Conservation (phyloP, 1,140 invertebrate species). For the Yoshiicerus persimilis region DNA sequence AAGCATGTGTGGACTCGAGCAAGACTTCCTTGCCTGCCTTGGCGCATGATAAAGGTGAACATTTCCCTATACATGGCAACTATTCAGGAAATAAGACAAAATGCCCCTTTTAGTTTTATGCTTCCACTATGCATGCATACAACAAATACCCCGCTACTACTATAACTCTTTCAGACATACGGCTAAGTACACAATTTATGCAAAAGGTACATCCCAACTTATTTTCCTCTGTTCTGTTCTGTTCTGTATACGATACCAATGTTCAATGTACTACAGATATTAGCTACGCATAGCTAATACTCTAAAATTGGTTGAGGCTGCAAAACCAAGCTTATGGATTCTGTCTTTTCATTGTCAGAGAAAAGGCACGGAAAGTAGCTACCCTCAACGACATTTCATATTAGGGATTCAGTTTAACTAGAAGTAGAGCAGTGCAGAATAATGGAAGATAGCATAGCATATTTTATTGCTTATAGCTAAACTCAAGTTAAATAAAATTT, state of each 20-base stretch:
- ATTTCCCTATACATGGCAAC: background rate
- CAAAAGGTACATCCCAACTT: background rate
- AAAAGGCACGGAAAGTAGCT: background rate
- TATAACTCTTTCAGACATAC: background rate
- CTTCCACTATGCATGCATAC: background rate
- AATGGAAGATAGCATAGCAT: background rate
- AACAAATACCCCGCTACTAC: background rate
- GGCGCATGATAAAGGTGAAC: background rate
- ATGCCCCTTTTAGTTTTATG: background rate
- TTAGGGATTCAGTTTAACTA: background rate
- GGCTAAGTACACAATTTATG: background rate
- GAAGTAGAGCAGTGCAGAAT: background rate
- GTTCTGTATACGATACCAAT: too few species aligned
- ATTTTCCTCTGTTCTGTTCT: background rate
- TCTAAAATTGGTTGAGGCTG: background rate
- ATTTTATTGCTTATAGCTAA: slow-evolving; percentile 19
- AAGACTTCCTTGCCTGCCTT: background rate
- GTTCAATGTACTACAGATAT: too few species aligned
- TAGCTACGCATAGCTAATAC: background rate
- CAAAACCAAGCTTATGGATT: background rate
- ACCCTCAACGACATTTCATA: slow-evolving; percentile 7
- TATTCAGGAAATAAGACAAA: background rate
- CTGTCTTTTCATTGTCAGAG: background rate
- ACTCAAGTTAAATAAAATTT: background rate
- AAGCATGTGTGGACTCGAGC: background rate